phyloP scores from a whole-genome alignment of 2,888 invertebrate genomes.

The Psylliodes chrysocephalus region DNA sequence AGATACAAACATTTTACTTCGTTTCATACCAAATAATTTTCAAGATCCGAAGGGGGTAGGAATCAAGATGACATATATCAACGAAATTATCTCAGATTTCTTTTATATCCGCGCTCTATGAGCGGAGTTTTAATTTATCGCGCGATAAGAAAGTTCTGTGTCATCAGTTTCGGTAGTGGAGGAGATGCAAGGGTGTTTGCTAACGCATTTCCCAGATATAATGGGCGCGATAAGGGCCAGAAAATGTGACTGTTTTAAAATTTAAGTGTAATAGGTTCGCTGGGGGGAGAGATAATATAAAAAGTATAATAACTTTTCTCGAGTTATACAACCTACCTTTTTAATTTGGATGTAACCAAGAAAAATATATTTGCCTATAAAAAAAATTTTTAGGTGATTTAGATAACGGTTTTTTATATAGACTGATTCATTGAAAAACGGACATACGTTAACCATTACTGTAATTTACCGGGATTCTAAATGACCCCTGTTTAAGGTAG shows the following conservation, averaged over 20 bases:
- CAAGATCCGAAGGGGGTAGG: constrained; percentile 13
- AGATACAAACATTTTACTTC: too few species aligned
- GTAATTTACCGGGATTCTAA: too few species aligned
- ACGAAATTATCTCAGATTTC: constrained; percentile 29
- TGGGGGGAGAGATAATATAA: constrained; percentile 60
- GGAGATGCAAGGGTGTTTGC: constrained; percentile 59
- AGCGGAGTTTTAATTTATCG: constrained; percentile 56
- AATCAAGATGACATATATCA: constrained; percentile 30
- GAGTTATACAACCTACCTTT: constrained; percentile 56
- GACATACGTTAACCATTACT: too few species aligned
- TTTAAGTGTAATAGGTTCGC: constrained; percentile 64
- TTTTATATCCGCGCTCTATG: constrained; percentile 31
- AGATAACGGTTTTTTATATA: too few species aligned
- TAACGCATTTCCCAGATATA: constrained; percentile 61
- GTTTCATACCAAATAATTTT: too few species aligned
- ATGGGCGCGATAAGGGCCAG: constrained; percentile 61
- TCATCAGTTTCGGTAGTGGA: constrained; percentile 60
- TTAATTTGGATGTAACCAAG: constrained; percentile 60
- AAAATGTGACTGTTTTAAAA: constrained; percentile 65
- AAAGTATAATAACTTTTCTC: constrained; percentile 59
- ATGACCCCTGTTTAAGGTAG: too few species aligned
- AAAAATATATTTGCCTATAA: constrained; percentile 59
- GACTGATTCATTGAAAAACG: too few species aligned
- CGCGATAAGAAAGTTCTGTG: constrained; percentile 62
- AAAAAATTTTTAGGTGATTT: too few species aligned